Conservation (phyloP, 1,140 invertebrate genomes). For the Acromyrmex echinatior region DNA sequence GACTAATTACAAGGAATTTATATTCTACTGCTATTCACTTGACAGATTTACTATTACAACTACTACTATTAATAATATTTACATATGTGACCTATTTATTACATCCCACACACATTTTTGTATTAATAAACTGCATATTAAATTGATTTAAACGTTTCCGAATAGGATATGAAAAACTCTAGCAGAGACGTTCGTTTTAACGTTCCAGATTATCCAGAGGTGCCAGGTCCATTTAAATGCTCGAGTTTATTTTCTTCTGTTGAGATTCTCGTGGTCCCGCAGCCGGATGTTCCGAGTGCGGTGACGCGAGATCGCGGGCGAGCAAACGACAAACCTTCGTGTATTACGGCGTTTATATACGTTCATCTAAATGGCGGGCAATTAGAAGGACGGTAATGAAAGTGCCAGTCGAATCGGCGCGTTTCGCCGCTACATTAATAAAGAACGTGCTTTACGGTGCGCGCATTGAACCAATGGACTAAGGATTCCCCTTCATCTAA, state of each 20-base stretch:
- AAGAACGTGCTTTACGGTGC: conserved; percentile 80
- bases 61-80: not conserved
- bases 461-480: conserved; percentile 65
- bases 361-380: conserved; percentile 83
- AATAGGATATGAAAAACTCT: not conserved
- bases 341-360: conserved; percentile 79
- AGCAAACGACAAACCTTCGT: conserved; percentile 77
- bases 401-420: conserved; percentile 82
- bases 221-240: conserved; percentile 20
- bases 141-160: not conserved
- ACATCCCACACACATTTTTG: not conserved
- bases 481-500: conserved; percentile 79
- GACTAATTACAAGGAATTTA: not conserved
- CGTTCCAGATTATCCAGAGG: not conserved
- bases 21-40: not conserved
- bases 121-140: not conserved
- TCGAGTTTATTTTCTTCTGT: conserved; percentile 54
- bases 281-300: conserved; percentile 66
- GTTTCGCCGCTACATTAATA: conserved; percentile 80
- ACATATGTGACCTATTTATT: not conserved
- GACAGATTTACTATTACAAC: not conserved
- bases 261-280: conserved; percentile 42
- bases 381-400: conserved; percentile 84
- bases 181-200: not conserved
- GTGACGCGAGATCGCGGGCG: conserved; percentile 78